These are phyloP conservation scores for Horisme vitalbata DNA, from an alignment of 2,888 invertebrate species.

Conservation along the genomic window DNA sequence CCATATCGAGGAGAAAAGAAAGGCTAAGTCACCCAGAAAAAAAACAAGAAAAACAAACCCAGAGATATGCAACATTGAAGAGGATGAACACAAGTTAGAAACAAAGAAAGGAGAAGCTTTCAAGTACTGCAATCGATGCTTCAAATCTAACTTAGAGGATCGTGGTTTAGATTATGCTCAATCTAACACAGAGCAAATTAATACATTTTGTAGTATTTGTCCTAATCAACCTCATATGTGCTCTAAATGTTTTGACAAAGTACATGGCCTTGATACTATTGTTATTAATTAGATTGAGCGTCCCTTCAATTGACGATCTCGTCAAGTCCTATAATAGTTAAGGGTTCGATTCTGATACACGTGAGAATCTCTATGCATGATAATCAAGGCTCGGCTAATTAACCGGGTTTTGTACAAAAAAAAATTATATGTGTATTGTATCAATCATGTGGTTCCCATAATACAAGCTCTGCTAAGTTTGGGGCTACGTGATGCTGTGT, in stretches of 20 bases:
- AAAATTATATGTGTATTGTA: too few species aligned
- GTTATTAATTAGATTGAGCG: conserved; percentile 14
- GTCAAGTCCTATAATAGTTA: too few species aligned
- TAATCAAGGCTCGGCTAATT: too few species aligned
- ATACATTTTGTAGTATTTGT: conserved; percentile 25
- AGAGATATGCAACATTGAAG: conserved; percentile 5
- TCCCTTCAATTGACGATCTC: too few species aligned
- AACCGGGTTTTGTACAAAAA: too few species aligned
- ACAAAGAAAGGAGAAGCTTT: conserved; percentile 9
- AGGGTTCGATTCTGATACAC: too few species aligned
- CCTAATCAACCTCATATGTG: conserved; percentile 28
- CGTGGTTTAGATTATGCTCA: conserved; percentile 23
- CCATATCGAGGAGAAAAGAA: conserved; percentile 29
- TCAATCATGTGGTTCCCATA: too few species aligned
- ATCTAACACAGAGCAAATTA: conserved; percentile 20
- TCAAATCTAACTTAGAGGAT: conserved; percentile 17
- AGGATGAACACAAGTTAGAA: conserved; percentile 18
- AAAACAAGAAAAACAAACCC: conserved; percentile 2
- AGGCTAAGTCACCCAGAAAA: conserved; percentile 3
- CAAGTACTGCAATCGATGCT: conserved; percentile 26
- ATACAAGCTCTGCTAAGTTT: too few species aligned
- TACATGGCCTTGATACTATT: conserved; percentile 25
- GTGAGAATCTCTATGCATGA: too few species aligned
- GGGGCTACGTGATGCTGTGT: too few species aligned
- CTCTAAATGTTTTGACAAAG: conserved; percentile 23